Base-by-base conservation (phyloP, 2,797 vertebrate genomes). In the Sebastes jordani region DNA sequence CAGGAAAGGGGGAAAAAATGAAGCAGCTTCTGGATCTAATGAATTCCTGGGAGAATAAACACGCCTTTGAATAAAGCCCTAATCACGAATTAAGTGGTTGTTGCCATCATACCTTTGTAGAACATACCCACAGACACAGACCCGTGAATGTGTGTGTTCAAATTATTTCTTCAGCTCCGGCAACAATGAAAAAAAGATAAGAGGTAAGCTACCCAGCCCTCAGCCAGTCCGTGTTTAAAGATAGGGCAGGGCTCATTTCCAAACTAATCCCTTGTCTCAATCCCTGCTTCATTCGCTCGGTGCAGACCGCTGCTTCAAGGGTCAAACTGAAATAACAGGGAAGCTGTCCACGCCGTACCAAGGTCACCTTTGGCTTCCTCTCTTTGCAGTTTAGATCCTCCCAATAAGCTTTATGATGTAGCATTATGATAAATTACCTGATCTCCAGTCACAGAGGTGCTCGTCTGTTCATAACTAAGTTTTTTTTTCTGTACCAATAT, bases 21-120 rank as follows among this genome's bases (percentile, higher is more conserved):
- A 95, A 94, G 94, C 92, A 93, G 94, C 94, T 93, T 94, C 93
- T 94, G 93, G 90, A 94, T 96, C 95, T 96, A 96, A 96, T 96
- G 95, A 96, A 96, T 95, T 96, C 96, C 95, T 93, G 80, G 86
- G 96, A 95, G 96, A 95, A 96, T 96, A 96, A 96, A 96, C 95
- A 95, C 89, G 93, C 91, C 93, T 95, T 93, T 93, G 95, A 96
- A 96, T 96, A 95, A 96, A 95, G 94, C 92, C 94, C 94, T 96
- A 95, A 96, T 96, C 95, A 95, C 95, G 92, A 96, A 96, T 96
- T 96, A 96, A 96, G 95, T 95, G 95, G 93, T 95, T 95, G 94
- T 94, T 96, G 93, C 94, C 93, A 89, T 93, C 93, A 86, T 93
- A 94, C 93, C 93, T 95, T 95, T 95, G 92, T 94, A 93, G 91